A percentile compares a stretch with the other conserved stretches of the same genome.
These are phyloP conservation scores for Myotis planiceps DNA, from an alignment of 2,797 vertebrate species.

Conservation along the genomic window DNA sequence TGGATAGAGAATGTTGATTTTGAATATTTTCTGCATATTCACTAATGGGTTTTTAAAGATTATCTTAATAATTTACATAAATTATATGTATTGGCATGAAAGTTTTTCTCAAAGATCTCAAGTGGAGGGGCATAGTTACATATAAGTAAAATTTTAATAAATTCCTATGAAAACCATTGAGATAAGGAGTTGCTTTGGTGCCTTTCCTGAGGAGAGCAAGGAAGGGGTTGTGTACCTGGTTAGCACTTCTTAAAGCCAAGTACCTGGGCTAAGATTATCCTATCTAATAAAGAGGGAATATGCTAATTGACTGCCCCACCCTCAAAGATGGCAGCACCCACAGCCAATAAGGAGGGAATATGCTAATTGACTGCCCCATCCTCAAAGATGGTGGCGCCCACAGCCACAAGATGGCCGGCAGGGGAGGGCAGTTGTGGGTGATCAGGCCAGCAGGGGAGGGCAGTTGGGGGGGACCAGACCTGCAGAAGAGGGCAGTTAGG, in stretches of 20 bases:
- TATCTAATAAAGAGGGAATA: too few relatives aligned
- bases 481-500: too few relatives aligned
- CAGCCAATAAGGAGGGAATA: too few relatives aligned
- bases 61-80: background rate
- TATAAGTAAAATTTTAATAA: background rate
- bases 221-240: background rate
- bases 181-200: background rate
- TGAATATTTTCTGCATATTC: background rate
- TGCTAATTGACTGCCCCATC: too few relatives aligned
- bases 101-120: background rate
- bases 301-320: too few relatives aligned
- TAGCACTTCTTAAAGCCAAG: background rate
- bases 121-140: background rate
- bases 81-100: background rate
- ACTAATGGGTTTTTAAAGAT: background rate
- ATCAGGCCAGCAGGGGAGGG: too few relatives aligned
- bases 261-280: background rate
- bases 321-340: too few relatives aligned
- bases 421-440: too few relatives aligned
- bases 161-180: background rate
- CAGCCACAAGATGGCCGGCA: too few relatives aligned
- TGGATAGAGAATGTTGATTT: background rate
- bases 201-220: background rate
- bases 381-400: too few relatives aligned
- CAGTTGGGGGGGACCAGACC: accelerated